These are phyloP conservation scores for Lottia scabra DNA, from an alignment of 2,888 invertebrate species.

Conservation along the genomic window DNA sequence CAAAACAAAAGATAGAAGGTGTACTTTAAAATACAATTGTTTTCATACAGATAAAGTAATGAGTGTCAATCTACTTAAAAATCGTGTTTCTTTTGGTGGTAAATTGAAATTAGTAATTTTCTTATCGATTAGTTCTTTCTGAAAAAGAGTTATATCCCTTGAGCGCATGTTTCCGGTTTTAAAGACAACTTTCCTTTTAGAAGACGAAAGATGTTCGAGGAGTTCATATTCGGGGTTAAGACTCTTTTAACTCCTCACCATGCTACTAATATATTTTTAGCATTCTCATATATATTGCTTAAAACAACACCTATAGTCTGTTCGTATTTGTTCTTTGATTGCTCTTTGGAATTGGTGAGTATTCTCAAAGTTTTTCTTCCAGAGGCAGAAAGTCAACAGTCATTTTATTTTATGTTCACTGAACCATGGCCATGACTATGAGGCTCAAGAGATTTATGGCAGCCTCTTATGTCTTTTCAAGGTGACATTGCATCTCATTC, in stretches of 20 bases:
- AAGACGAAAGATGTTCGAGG: neutral
- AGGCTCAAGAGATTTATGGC: too few species aligned
- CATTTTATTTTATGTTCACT: too few species aligned
- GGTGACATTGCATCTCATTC: too few species aligned
- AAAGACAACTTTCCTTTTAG: neutral
- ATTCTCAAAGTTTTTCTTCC: neutral
- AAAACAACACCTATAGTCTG: conserved; percentile 53
- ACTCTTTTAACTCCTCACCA: conserved; percentile 49
- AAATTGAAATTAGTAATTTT: too few species aligned
- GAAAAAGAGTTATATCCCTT: neutral
- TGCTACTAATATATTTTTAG: conserved; percentile 50
- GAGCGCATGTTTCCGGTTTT: neutral
- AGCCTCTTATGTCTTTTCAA: too few species aligned
- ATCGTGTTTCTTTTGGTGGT: too few species aligned
- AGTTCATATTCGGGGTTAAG: conserved; percentile 11
- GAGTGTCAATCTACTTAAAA: too few species aligned
- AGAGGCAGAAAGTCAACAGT: too few species aligned
- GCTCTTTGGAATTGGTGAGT: conserved; percentile 60
- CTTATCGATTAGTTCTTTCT: neutral
- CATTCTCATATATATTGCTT: conserved; percentile 45
- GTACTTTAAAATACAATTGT: too few species aligned
- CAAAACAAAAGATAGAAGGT: neutral
- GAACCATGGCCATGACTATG: too few species aligned
- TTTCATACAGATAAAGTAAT: too few species aligned
- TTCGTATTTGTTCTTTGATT: conserved; percentile 50